Conservation (phyloP, 2,113 vertebrate species). For the Xenopus laevis region DNA sequence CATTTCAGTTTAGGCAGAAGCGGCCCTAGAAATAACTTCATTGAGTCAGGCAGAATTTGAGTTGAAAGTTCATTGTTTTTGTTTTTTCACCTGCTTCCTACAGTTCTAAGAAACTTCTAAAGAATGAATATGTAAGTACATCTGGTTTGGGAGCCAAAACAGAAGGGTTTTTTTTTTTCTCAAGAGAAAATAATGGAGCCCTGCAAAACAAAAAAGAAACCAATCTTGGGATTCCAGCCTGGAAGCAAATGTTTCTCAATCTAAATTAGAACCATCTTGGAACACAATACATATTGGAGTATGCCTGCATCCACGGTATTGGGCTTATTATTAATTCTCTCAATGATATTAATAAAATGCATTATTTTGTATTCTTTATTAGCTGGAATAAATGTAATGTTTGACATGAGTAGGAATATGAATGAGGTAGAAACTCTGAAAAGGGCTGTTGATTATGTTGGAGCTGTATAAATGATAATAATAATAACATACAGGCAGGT, state of each 20-base stretch:
- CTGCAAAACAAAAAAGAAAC: slow-evolving; percentile 48
- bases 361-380: too few relatives aligned
- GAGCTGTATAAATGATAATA: too few relatives aligned
- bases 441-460: too few relatives aligned
- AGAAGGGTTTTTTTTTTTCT: slow-evolving; percentile 51
- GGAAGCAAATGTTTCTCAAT: slow-evolving; percentile 24
- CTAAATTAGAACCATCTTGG: background rate
- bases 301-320: too few relatives aligned
- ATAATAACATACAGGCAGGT: too few relatives aligned
- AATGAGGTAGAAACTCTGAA: too few relatives aligned
- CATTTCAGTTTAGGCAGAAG: slow-evolving; percentile 65
- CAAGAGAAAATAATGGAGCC: slow-evolving; percentile 58
- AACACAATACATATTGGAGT: background rate
- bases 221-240: background rate
- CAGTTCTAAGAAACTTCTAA: slow-evolving; percentile 81
- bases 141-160: slow-evolving; percentile 62
- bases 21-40: slow-evolving; percentile 78
- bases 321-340: too few relatives aligned
- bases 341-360: too few relatives aligned
- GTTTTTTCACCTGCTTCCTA: slow-evolving; percentile 99
- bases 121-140: slow-evolving; percentile 70
- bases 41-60: slow-evolving; percentile 69
- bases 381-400: too few relatives aligned
- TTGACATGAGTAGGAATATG: too few relatives aligned
- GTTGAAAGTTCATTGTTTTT: slow-evolving; percentile 85